Evolutionary conservation across 2,113 vertebrate genomes (phyloP), one percentile per base, ranked within the genome.

Genomic region (Cryptomyrus ogoouensis): DNA sequence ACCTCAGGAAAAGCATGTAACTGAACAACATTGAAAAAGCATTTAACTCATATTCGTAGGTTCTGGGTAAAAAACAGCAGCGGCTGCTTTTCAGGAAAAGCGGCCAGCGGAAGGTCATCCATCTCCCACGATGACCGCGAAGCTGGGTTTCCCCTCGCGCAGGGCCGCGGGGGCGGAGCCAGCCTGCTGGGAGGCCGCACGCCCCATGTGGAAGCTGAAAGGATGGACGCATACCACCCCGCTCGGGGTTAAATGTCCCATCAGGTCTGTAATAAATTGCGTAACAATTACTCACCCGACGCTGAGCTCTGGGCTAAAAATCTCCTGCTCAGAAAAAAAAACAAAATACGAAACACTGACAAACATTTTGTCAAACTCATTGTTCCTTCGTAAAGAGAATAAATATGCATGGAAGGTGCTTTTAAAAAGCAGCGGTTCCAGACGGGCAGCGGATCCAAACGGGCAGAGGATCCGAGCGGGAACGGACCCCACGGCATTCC

Each of bases 221-320:
- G 35, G 87, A 42, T 24, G 35, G 39, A 3, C 39, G 53, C 80
- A 39, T 24, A 84, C 35, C 35, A 19, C 77, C 86, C 62, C 77
- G 56, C 50, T 50, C 4, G 27, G 88, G 89, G 91, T 90, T 86
- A 91, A 90, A 91, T 13, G 83, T 83, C 89, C 62, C 17, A 27
- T 89, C 83, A 88, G 49, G 80, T 42, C 88, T 62, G 39, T 9
- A 70, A 88, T 88, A 88, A 89, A 89, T 85, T n/a, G 13, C 88
- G 86, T 35, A 90, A 80, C 87, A 50, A 90, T 87, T 35, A 52
- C 44, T 87, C 50, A 17, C 83, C 58, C 24, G 12, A 46, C 24
- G 46, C 53, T 88, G 50, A 90, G 74, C 17, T 46, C 50, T 39
- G 66, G 53, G 62, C 17, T 42, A 50, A 56, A 8, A 35, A 88